Base-by-base conservation (phyloP, 2,797 vertebrate genomes). In the Paramormyrops hopkinsi region DNA sequence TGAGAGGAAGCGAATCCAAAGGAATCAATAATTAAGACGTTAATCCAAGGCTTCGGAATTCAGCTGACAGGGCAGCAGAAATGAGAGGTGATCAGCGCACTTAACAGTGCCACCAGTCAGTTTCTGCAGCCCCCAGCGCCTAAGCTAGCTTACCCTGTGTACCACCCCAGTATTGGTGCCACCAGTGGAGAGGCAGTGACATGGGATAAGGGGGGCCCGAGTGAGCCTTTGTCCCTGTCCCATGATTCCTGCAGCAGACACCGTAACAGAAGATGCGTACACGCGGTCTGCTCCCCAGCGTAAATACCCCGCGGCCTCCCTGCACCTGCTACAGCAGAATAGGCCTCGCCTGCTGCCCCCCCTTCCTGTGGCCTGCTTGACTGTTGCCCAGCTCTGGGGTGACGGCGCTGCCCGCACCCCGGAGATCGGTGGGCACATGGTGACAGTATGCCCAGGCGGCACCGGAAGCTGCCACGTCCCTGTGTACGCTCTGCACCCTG, bases 21-120 rank as follows among this genome's bases (percentile, higher is more conserved):
- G 90, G 91, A 95, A 93, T 94, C 91, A 89, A 93, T 93, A 92
- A 95, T 94, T 93, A 94, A 92, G 90, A 91, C 91, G 93, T 95
- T 93, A 93, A 94, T 92, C 69, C 25, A 0, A 12, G 41, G 90
- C 91, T 87, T 87, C 91, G 90, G 93, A 91, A 88, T 2, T 17
- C 90, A 86, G 92, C 69, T 90, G 83, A 86, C 91, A 88, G 91
- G 86, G 79, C 79, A 91, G 89, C 91, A 92, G 90, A 88, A 85
- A 89, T 90, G 88, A 90, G 89, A 92, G 89, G 83, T 88, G 90
- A 37, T 51, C 88, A 86, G 90, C 19, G 83, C 19, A 83, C 84
- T 91, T 11, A 82, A 87, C 46, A 89, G 22, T 11, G 9, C 62
- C 1, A 9, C 29, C 9, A 33, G 69, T 19, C 37, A 79, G 14